These are phyloP conservation scores for Bradypodion pumilum DNA, from an alignment of 2,797 vertebrate species.

Conservation along the genomic window DNA sequence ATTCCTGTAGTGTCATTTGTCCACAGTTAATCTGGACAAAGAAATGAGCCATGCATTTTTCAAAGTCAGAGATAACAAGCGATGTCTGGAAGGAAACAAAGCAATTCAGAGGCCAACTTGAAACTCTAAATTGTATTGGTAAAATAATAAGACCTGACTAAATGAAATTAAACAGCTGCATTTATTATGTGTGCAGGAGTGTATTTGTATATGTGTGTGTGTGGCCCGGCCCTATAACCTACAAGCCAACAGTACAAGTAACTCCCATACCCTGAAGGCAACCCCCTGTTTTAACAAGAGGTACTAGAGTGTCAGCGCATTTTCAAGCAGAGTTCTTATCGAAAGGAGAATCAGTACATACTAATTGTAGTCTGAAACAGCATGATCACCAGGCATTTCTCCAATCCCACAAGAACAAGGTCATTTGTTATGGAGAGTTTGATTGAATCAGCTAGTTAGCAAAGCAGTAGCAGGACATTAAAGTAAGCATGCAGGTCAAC, in stretches of 20 bases:
- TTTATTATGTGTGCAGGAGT: not conserved
- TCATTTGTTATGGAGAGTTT: not conserved
- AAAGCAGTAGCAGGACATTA: not conserved
- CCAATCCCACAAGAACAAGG: too few species aligned
- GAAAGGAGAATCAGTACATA: not conserved
- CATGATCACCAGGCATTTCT: not conserved
- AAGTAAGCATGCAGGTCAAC: too few species aligned
- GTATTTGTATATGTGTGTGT: not conserved
- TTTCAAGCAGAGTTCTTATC: not conserved
- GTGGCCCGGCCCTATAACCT: not conserved
- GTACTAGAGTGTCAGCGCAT: not conserved
- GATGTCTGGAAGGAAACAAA: not conserved
- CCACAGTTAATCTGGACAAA: not conserved
- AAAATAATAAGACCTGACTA: not conserved
- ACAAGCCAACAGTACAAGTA: not conserved
- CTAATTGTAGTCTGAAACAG: not conserved
- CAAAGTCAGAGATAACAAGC: not conserved
- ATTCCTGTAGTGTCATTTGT: not conserved
- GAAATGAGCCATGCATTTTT: not conserved
- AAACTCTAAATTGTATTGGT: not conserved
- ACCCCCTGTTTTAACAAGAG: not conserved
- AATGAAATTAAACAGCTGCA: not conserved
- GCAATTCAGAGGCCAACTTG: not conserved
- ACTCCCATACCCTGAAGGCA: not conserved
- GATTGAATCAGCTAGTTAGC: not conserved